These are phyloP conservation scores for Noctua janthina DNA, from an alignment of 2,888 invertebrate genomes.

Conservation along the genomic window DNA sequence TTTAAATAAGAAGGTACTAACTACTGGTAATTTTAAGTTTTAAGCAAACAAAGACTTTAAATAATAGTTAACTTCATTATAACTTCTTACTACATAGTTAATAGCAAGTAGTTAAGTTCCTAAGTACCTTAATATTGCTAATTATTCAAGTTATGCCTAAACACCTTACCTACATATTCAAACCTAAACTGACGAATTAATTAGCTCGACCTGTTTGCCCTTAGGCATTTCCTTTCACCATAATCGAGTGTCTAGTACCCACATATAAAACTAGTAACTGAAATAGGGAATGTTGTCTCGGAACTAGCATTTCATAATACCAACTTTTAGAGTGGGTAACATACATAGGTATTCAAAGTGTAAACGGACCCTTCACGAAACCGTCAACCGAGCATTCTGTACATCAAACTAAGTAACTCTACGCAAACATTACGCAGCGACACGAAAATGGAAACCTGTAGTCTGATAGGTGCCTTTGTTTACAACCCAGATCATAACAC, in stretches of 20 bases:
- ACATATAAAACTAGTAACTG: conserved; percentile 29
- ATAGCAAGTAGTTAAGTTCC: background rate
- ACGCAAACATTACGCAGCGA: background rate
- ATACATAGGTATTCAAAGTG: background rate
- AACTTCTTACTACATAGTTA: background rate
- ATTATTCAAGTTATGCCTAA: conserved; percentile 2
- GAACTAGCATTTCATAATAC: conserved; percentile 51
- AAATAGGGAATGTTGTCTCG: conserved; percentile 55
- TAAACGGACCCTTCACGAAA: background rate
- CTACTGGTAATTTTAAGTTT: background rate
- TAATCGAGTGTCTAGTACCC: conserved; percentile 25
- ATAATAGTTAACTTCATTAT: background rate
- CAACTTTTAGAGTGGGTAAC: conserved; percentile 7
- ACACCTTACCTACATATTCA: background rate
- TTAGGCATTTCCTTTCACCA: conserved; percentile 47
- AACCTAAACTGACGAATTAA: conserved; percentile 36
- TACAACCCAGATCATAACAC: conserved; percentile 7
- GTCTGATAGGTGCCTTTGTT: background rate
- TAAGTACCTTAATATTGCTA: background rate
- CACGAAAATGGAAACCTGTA: background rate
- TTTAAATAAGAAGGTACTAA: background rate
- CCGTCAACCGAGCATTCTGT: too few relatives aligned
- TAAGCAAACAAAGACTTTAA: background rate
- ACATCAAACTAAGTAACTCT: too few relatives aligned
- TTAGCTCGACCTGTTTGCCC: conserved; percentile 34